Conservation (phyloP, 1,140 invertebrate genomes). For the Meloidogyne floridensis region DNA sequence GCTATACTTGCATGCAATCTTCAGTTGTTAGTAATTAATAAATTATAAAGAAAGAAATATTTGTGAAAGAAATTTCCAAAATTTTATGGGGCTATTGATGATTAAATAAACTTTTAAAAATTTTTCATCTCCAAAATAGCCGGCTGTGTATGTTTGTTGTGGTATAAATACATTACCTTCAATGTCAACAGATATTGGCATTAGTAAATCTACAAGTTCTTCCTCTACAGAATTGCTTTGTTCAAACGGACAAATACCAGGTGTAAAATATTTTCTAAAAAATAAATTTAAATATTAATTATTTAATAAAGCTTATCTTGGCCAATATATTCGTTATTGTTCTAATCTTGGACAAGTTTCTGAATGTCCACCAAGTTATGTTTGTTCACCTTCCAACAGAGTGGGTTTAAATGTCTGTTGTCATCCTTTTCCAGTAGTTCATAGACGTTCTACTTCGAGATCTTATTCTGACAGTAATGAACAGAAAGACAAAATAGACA, state of each 20-base stretch:
- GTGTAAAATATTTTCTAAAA: neutral
- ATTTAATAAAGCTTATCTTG: slow-evolving; percentile 39
- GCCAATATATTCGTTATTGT: slow-evolving; percentile 41
- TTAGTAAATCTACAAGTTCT: neutral
- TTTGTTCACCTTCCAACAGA: slow-evolving; percentile 46
- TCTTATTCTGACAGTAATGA: neutral
- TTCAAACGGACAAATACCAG: slow-evolving; percentile 44
- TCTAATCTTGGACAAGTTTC: slow-evolving; percentile 32
- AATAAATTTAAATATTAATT: neutral
- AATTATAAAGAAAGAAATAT: slow-evolving; percentile 13
- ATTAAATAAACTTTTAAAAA: too few relatives aligned
- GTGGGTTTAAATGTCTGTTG: slow-evolving; percentile 53
- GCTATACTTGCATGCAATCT: slow-evolving; percentile 39
- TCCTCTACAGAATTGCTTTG: slow-evolving; percentile 37
- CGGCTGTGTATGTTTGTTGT: slow-evolving; percentile 56
- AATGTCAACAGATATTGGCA: neutral
- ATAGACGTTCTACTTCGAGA: slow-evolving; percentile 1
- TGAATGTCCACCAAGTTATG: slow-evolving; percentile 46
- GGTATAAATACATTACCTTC: slow-evolving; percentile 22
- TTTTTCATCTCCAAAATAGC: slow-evolving; percentile 34
- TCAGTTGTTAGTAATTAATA: slow-evolving; percentile 32
- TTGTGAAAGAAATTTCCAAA: neutral
- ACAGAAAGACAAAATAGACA: neutral
- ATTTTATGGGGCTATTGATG: neutral
- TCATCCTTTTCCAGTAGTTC: slow-evolving; percentile 27